phyloP scores from a whole-genome alignment of 2,113 vertebrate genomes.

The Casuarius casuarius region DNA sequence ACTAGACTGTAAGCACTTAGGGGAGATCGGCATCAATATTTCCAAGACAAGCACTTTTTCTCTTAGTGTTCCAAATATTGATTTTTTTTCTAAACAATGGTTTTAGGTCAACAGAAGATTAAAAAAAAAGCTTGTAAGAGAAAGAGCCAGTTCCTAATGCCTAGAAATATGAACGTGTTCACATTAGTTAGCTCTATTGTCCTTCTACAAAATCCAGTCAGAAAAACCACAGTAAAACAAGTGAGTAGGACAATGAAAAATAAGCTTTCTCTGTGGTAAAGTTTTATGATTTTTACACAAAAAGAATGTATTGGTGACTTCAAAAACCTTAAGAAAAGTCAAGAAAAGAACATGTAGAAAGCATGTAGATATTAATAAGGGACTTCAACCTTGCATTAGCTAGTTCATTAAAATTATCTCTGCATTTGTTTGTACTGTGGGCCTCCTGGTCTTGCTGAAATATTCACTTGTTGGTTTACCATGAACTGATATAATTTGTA shows the following conservation, averaged over 20 bases:
- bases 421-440: neutral
- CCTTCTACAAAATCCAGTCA: neutral
- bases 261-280: neutral
- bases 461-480: neutral
- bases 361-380: neutral
- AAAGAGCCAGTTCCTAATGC: neutral
- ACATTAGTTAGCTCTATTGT: neutral
- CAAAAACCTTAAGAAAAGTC: neutral
- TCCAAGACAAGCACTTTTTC: neutral
- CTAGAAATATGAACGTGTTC: neutral
- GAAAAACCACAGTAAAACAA: neutral
- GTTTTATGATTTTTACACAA: neutral
- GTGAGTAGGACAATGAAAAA: neutral
- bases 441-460: neutral
- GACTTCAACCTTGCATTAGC: neutral
- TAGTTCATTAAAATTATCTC: neutral
- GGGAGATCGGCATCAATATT: neutral
- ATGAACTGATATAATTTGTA: neutral
- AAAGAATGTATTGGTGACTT: neutral
- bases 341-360: neutral
- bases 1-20: neutral
- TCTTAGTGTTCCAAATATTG: neutral
- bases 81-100: neutral
- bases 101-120: neutral
- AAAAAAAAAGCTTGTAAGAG: neutral